These are phyloP conservation scores for Sceloporus tristichus DNA, from an alignment of 2,113 vertebrate species.

Conservation along the genomic window DNA sequence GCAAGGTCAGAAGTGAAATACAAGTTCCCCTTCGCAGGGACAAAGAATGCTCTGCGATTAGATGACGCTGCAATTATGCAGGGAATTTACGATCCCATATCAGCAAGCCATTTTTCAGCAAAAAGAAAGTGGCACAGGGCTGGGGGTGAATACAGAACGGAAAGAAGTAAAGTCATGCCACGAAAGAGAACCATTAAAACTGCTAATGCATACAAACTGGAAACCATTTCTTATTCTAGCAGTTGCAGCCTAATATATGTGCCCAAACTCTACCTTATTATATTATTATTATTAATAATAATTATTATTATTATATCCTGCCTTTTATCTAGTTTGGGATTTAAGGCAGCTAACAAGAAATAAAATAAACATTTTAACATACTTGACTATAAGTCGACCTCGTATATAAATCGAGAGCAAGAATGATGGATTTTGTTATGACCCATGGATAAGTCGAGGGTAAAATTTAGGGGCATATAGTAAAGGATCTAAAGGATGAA, in stretches of 20 bases:
- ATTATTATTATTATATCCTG: too few species aligned
- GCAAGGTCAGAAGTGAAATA: background rate
- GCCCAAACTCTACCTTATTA: background rate
- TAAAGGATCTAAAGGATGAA: too few species aligned
- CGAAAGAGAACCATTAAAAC: conserved; percentile 25
- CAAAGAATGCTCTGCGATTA: conserved; percentile 13
- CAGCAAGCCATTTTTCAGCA: conserved; percentile 1
- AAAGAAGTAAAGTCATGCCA: background rate
- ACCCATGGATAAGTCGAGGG: too few species aligned
- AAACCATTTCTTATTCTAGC: background rate
- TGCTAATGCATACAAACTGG: background rate
- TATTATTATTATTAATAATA: too few species aligned
- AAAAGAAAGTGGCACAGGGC: background rate
- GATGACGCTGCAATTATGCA: conserved; percentile 32
- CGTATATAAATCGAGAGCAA: too few species aligned
- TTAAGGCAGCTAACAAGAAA: too few species aligned
- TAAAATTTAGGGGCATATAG: too few species aligned
- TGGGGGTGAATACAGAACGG: background rate
- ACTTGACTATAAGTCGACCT: too few species aligned
- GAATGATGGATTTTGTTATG: too few species aligned
- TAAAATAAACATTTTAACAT: too few species aligned
- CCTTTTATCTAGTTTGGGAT: too few species aligned
- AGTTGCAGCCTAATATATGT: conserved; percentile 16
- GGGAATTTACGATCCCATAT: background rate
- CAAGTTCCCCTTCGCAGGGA: background rate